Evolutionary conservation across 2,113 vertebrate species (phyloP), one percentile per base, ranked within the genome.

Genomic region (Heterochromis multidens): DNA sequence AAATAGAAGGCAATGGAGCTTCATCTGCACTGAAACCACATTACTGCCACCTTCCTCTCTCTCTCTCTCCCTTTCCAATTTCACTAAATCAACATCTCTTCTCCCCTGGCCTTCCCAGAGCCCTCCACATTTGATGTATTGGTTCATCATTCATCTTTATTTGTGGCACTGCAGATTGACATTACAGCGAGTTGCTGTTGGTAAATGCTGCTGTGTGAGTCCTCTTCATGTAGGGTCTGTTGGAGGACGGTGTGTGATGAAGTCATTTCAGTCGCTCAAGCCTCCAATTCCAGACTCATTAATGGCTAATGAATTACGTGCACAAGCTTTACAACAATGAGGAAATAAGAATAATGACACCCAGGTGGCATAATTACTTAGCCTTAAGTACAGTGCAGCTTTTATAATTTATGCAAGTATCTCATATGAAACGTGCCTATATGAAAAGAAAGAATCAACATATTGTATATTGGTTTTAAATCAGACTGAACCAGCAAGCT

Each of bases 21-120:
- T 77, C 65, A 82, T 67, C 62, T 82, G 72, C 57, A 17, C 57
- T 56, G 80, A 79, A 74, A 54, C 35, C 49, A 60, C 67, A 80
- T 90, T 52, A 76, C 60, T 17, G n/a, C 43, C 16, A 62, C 17
- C 35, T 25, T 65, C 21, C 67, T 21, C 52, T 21, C 3, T 7
- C 76, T 27, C 59, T 40, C 23, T 4, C 43, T 77, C 52, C 27
- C 65, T 35, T 58, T 80, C 67, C 25, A 61, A 25, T 85, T 80
- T 80, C 79, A 83, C 79, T 88, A 82, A 85, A 85, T 88, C 86
- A 88, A 87, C 91, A 83, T 49, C 59, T 60, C 46, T 1, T 35
- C 82, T 54, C 76, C 70, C 70, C 49, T 58, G 52, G 59, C 67
- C 79, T 63, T 65, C 74, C 23, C 13, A 17, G 59, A 29, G 5